A percentile compares a stretch with the other conserved stretches of the same genome.
Conservation (phyloP, 2,888 invertebrate genomes). For the Zele albiditarsus region DNA sequence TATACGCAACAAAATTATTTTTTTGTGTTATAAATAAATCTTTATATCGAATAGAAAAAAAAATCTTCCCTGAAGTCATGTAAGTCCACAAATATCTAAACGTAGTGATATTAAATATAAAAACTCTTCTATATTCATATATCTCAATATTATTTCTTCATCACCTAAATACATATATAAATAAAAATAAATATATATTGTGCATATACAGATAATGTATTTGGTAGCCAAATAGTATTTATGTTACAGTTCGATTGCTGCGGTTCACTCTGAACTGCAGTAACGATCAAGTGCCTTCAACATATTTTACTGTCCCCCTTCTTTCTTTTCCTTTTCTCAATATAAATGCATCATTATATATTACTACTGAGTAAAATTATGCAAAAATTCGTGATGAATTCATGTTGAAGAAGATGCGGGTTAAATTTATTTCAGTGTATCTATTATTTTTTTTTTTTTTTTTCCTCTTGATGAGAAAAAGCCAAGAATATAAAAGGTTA, state of each 20-base stretch:
- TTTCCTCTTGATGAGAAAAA: not conserved
- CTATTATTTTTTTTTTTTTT: not conserved
- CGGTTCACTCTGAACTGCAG: not conserved
- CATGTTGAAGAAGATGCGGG: not conserved
- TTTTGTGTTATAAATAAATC: too few relatives aligned
- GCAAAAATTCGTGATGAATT: not conserved
- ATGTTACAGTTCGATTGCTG: not conserved
- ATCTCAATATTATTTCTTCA: not conserved
- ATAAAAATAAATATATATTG: not conserved
- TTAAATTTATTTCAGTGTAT: not conserved
- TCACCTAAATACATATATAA: not conserved
- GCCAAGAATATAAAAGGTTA: not conserved
- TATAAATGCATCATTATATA: slow-evolving; percentile 7
- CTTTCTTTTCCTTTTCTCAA: not conserved
- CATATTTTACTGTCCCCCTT: not conserved
- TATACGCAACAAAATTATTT: too few relatives aligned
- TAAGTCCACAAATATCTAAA: too few relatives aligned
- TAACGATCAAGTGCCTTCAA: not conserved
- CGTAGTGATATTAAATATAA: too few relatives aligned
- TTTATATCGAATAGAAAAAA: too few relatives aligned
- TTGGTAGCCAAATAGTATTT: not conserved
- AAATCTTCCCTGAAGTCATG: too few relatives aligned
- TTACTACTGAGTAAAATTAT: not conserved
- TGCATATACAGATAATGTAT: not conserved
- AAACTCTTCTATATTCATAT: not conserved